phyloP scores from a whole-genome alignment of 2,888 invertebrate species.

The Danaus chrysippus region DNA sequence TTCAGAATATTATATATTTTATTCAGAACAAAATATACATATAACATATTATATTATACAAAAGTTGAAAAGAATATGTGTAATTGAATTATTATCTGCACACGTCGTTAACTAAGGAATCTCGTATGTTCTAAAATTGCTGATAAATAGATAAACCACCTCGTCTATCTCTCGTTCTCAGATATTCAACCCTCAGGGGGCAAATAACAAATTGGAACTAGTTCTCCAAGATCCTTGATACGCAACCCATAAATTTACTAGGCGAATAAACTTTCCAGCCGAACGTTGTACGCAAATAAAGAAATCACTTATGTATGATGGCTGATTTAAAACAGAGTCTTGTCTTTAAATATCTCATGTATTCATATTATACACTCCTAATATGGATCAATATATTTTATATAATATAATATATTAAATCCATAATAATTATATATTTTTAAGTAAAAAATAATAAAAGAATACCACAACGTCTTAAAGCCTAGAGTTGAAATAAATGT shows the following conservation, averaged over 20 bases:
- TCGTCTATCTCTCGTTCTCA: slow-evolving; percentile 28
- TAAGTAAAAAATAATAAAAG: neutral
- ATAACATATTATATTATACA: too few species aligned
- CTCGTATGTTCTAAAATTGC: neutral
- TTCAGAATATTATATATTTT: too few species aligned
- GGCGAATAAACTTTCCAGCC: slow-evolving; percentile 23
- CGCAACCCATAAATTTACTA: slow-evolving; percentile 29
- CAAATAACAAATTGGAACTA: slow-evolving; percentile 32
- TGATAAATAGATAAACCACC: slow-evolving; percentile 14
- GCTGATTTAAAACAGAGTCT: slow-evolving; percentile 9
- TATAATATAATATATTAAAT: too few species aligned
- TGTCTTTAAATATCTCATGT: neutral
- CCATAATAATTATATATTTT: neutral
- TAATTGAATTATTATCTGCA: neutral
- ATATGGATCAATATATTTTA: too few species aligned
- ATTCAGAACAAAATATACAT: too few species aligned
- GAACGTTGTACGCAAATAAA: slow-evolving; percentile 20
- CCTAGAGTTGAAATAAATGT: neutral
- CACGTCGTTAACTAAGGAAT: neutral
- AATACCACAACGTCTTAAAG: neutral
- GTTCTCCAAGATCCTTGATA: slow-evolving; percentile 30
- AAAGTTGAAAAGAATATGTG: too few species aligned
- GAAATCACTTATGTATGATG: slow-evolving; percentile 18
- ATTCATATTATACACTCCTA: neutral
- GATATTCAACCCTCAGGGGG: slow-evolving; percentile 34